These are phyloP conservation scores for Conomelus anceps DNA, from an alignment of 2,888 invertebrate genomes.

Conservation along the genomic window DNA sequence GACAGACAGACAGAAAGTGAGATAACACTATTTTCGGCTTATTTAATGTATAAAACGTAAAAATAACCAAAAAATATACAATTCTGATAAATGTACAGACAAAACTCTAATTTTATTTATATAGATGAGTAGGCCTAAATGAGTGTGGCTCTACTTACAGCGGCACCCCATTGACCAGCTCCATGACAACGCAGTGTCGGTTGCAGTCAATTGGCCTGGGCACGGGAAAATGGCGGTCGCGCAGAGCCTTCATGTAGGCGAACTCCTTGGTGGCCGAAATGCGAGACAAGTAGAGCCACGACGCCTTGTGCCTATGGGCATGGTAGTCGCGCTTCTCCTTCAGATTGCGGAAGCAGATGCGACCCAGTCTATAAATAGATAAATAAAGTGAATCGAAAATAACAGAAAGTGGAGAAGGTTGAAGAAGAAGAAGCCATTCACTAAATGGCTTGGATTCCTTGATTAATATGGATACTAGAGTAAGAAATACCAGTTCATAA, in stretches of 20 bases:
- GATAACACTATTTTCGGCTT: too few relatives aligned
- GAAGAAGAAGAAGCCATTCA: too few relatives aligned
- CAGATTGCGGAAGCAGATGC: slow-evolving; percentile 92
- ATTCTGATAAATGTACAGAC: too few relatives aligned
- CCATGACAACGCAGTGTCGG: slow-evolving; percentile 94
- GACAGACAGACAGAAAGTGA: too few relatives aligned
- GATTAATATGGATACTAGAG: too few relatives aligned
- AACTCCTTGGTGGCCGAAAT: slow-evolving; percentile 97
- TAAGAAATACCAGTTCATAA: too few relatives aligned
- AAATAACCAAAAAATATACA: too few relatives aligned
- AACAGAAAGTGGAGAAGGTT: too few relatives aligned
- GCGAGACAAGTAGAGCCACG: slow-evolving; percentile 94
- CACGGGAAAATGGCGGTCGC: slow-evolving; percentile 86
- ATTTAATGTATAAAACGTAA: too few relatives aligned
- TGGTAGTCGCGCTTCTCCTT: slow-evolving; percentile 97
- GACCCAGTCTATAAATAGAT: slow-evolving; percentile 62
- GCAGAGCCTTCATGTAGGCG: slow-evolving; percentile 92
- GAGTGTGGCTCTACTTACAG: slow-evolving; percentile 56
- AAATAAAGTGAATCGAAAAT: background rate
- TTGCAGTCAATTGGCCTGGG: slow-evolving; percentile 93
- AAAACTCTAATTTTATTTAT: too few relatives aligned
- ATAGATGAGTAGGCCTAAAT: too few relatives aligned
- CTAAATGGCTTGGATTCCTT: too few relatives aligned
- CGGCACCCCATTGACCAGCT: slow-evolving; percentile 74
- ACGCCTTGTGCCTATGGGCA: slow-evolving; percentile 76